Percentiles rank a stretch among this genome's conserved stretches.
Conservation (phyloP, 2,888 invertebrate genomes). For the Flexamia atlantica region DNA sequence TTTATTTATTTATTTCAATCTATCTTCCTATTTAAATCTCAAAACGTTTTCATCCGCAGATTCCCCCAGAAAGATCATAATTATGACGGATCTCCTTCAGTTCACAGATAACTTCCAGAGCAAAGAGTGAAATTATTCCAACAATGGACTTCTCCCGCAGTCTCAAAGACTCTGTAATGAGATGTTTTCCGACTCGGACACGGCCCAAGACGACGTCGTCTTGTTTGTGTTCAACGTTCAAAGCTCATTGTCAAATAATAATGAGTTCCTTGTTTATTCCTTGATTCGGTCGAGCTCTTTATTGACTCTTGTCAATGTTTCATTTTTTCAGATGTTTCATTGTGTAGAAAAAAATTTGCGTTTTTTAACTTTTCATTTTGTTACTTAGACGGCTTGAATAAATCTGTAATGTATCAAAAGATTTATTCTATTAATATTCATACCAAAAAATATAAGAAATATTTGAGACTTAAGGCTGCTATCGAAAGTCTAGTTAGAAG, state of each 20-base stretch:
- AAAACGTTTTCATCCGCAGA: neutral
- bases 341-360: no score
- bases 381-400: no score
- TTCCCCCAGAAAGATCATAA: neutral
- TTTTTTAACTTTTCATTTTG: no score
- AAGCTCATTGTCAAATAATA: conserved; percentile 36
- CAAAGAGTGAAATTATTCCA: conserved; percentile 9
- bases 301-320: conserved; percentile 19
- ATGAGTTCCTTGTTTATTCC: conserved; percentile 35
- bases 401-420: no score
- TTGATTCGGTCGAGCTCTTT: neutral
- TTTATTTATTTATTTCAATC: no score
- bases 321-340: no score
- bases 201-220: neutral
- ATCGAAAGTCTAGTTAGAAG: no score
- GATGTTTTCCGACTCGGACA: conserved; percentile 2
- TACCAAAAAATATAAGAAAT: no score
- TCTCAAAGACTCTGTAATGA: conserved; percentile 20
- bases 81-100: neutral
- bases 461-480: no score
- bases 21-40: neutral
- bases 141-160: neutral
- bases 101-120: neutral
- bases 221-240: conserved; percentile 6
- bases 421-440: no score